Base-by-base conservation (phyloP, 2,888 invertebrate genomes). In the Glyphotaelius pellucidus region DNA sequence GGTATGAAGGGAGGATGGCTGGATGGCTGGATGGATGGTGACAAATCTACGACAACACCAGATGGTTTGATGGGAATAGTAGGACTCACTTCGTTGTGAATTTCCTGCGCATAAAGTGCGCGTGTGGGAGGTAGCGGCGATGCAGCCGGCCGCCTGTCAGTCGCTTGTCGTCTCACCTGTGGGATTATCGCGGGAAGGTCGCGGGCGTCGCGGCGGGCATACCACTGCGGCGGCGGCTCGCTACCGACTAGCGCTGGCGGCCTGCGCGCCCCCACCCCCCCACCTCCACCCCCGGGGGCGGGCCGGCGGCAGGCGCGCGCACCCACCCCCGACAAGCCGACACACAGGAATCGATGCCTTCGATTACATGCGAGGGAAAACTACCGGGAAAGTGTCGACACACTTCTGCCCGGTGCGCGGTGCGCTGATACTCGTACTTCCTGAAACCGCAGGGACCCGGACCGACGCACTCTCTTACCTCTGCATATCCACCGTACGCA, bases 231-330 rank as follows among this genome's bases (percentile, higher is more conserved):
- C 94, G 94, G 94, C 94, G 87, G 92, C 93, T 92, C 67, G 91
- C 91, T 92, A 92, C 92, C 91, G 92, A 87, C 92, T 92, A 94
- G 94, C 94, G 94, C 94, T 94, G 90, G 38, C 86, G 85, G 92
- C 94, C 94, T 95, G 95, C 95, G 95, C 95, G 95, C 95, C 95
- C 95, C 91, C 95, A 94, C 94, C 94, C 47, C 52, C 95, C 95
- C 95, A 94, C 47, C n/a, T n/a, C n/a, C n/a, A n/a, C n/a, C n/a
- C 67, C 95, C 89, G 87, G 84, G 90, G 91, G 83, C 83, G 91
- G 88, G 67, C 89, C 89, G 87, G 87, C 85, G 80, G 90, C 89
- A 90, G 79, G 95, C 95, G 95, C 94, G 94, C 95, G 94, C 92
- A 79, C 80, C 95, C 52, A 52, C 91, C 91, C 94, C 93, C 88